phyloP scores from a whole-genome alignment of 2,888 invertebrate genomes.

The Dysmachus trigonus region DNA sequence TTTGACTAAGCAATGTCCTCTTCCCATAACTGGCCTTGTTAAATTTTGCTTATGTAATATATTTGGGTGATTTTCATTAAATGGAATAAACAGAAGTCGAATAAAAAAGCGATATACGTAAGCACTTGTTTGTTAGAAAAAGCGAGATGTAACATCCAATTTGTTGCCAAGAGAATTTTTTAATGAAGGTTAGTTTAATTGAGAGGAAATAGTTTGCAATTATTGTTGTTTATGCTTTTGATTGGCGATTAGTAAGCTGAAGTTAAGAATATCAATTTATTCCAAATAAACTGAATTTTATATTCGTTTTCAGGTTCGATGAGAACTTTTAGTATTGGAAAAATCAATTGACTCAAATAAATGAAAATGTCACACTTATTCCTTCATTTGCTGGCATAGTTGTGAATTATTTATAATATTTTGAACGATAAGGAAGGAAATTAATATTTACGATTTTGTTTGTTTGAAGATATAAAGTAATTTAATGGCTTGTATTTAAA shows the following conservation, averaged over 20 bases:
- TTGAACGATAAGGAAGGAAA: no score
- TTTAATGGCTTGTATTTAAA: no score
- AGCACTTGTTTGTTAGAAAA: not conserved
- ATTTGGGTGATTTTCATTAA: not conserved
- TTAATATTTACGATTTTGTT: no score
- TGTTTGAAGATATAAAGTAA: no score
- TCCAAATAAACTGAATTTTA: not conserved
- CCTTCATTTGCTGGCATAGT: no score
- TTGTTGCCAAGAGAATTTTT: not conserved
- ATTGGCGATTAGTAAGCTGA: not conserved
- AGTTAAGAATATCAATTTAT: not conserved
- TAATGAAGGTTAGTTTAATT: not conserved
- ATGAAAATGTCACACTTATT: no score
- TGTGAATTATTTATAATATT: no score
- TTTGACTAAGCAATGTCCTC: no score
- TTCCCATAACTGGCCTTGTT: not conserved
- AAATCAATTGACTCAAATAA: no score
- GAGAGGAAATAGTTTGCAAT: not conserved
- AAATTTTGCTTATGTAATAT: not conserved
- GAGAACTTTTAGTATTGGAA: no score
- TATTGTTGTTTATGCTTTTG: not conserved
- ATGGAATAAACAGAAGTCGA: not conserved
- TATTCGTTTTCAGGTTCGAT: no score
- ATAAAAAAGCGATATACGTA: no score
- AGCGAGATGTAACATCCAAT: not conserved